Conservation (phyloP, 2,113 vertebrate genomes). For the Pycnonotus jocosus region DNA sequence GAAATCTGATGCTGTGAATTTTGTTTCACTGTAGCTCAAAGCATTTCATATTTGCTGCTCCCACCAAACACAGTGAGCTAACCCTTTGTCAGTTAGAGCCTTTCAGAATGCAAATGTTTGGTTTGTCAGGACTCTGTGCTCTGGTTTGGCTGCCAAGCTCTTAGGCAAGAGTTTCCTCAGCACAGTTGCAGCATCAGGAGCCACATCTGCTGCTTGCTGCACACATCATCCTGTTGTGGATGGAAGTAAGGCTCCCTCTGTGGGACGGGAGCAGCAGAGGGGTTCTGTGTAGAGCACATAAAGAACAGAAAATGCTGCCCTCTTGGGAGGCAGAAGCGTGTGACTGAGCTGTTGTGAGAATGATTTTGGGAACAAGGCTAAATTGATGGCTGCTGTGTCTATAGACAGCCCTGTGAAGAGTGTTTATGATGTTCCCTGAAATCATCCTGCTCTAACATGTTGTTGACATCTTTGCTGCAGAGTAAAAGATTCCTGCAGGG, state of each 20-base stretch:
- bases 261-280: neutral
- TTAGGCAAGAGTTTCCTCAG: conserved; percentile 2
- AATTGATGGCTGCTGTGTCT: neutral
- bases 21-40: neutral
- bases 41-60: neutral
- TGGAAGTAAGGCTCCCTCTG: neutral
- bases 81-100: neutral
- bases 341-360: neutral
- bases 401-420: neutral
- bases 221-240: neutral
- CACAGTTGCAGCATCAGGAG: neutral
- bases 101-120: neutral
- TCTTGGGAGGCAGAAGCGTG: neutral
- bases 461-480: neutral
- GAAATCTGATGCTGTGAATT: neutral
- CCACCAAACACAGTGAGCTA: neutral
- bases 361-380: neutral
- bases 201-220: neutral
- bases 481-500: neutral
- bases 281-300: neutral
- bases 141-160: conserved; percentile 20
- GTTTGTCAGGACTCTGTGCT: neutral
- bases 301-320: neutral
- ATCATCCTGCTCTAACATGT: neutral
- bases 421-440: neutral